A percentile compares a stretch with the other conserved stretches of the same genome.
These are phyloP conservation scores for Colostygia pectinataria DNA, from an alignment of 2,888 invertebrate genomes.

Conservation along the genomic window DNA sequence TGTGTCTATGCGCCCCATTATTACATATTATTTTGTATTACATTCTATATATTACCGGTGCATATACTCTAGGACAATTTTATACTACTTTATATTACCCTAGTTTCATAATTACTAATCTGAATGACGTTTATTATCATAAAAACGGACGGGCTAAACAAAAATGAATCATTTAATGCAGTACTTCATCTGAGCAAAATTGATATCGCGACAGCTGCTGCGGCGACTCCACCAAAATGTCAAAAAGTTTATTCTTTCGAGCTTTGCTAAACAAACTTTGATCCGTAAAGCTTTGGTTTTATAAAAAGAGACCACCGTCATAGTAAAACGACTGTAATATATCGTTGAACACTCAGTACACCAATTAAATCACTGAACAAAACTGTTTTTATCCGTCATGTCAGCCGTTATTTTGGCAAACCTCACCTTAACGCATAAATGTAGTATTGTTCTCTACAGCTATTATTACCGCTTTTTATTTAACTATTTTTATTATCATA, in stretches of 20 bases:
- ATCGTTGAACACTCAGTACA: not conserved
- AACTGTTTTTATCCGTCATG: not conserved
- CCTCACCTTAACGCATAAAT: slow-evolving; percentile 47
- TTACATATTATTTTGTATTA: too few species aligned
- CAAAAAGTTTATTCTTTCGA: slow-evolving; percentile 67
- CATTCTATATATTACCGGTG: too few species aligned
- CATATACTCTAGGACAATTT: too few species aligned
- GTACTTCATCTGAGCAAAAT: slow-evolving; percentile 64
- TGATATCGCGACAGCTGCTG: slow-evolving; percentile 74
- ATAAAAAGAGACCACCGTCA: not conserved
- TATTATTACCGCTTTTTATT: slow-evolving; percentile 78
- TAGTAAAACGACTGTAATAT: too few species aligned
- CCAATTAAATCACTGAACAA: not conserved
- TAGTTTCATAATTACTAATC: slow-evolving; percentile 39
- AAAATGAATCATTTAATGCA: slow-evolving; percentile 69
- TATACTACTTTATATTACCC: slow-evolving; percentile 8
- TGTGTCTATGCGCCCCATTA: slow-evolving; percentile 36
- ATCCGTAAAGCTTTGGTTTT: slow-evolving; percentile 52
- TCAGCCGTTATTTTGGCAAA: not conserved
- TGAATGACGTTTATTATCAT: slow-evolving; percentile 50
- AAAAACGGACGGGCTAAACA: slow-evolving; percentile 61
- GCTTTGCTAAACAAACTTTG: slow-evolving; percentile 72
- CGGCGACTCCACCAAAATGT: slow-evolving; percentile 53
- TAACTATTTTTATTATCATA: slow-evolving; percentile 79
- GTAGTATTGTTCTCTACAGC: slow-evolving; percentile 71